These are phyloP conservation scores for Aselliscus stoliczkanus DNA, from an alignment of 2,797 vertebrate genomes.

Conservation along the genomic window DNA sequence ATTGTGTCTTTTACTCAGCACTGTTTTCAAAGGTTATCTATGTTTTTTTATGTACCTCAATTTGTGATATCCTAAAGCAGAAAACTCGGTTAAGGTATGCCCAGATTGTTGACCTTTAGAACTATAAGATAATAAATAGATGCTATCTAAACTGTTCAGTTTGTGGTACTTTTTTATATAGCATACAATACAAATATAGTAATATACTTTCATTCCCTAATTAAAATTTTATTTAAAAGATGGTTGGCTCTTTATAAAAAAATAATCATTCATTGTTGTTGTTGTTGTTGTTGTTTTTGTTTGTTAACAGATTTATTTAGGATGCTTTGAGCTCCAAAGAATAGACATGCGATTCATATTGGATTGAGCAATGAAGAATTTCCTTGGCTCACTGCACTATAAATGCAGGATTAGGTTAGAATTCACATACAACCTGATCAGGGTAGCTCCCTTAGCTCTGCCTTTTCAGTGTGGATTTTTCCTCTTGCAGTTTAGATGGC, in stretches of 20 bases:
- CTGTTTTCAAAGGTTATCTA: not conserved
- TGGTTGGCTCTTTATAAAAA: not conserved
- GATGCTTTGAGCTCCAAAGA: not conserved
- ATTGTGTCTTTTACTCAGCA: not conserved
- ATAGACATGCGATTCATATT: not conserved
- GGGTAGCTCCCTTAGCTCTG: not conserved
- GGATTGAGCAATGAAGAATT: not conserved
- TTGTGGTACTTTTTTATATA: not conserved
- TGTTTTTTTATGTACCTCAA: not conserved
- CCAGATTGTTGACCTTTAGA: not conserved
- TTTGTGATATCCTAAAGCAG: not conserved
- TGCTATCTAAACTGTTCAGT: not conserved
- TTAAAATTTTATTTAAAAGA: not conserved
- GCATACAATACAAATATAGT: not conserved
- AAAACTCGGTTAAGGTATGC: not conserved
- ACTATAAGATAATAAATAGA: not conserved
- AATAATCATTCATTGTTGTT: not conserved
- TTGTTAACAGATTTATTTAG: not conserved
- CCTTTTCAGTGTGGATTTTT: not conserved
- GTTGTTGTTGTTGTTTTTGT: not conserved
- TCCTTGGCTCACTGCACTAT: not conserved
- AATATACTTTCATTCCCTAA: not conserved
- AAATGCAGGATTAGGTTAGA: not conserved
- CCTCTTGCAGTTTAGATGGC: not conserved
- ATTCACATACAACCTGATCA: not conserved